A percentile compares a stretch with the other conserved stretches of the same genome.
phyloP scores from a whole-genome alignment of 2,113 vertebrate species.

The Electrona antarctica region DNA sequence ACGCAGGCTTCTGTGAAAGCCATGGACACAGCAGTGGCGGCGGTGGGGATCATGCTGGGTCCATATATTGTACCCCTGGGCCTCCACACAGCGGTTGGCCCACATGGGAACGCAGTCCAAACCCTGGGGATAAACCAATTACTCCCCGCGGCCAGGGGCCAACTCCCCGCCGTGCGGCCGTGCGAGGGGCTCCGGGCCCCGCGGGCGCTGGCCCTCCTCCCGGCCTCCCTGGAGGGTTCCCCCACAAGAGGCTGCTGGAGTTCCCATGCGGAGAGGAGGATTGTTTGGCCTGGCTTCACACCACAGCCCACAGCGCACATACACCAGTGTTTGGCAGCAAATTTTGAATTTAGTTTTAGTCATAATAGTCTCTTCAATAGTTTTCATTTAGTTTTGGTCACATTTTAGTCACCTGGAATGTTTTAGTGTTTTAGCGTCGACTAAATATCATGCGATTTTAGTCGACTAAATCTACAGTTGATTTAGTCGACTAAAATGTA shows the following conservation, averaged over 20 bases:
- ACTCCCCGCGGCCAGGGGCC: constrained; percentile 64
- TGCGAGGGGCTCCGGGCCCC: constrained; percentile 40
- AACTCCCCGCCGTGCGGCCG: constrained; percentile 58
- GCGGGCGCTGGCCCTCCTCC: constrained; percentile 8
- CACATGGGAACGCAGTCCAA: constrained; percentile 79
- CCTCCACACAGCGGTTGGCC: constrained; percentile 78
- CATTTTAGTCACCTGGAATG: too few relatives aligned
- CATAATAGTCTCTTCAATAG: too few relatives aligned
- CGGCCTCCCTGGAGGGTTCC: constrained; percentile 48
- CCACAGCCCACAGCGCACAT: too few relatives aligned
- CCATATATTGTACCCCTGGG: constrained; percentile 75
- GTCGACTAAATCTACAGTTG: too few relatives aligned
- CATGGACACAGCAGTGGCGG: constrained; percentile 15
- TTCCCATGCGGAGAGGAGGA: constrained; percentile 63
- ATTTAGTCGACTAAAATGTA: too few relatives aligned
- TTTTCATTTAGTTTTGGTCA: too few relatives aligned
- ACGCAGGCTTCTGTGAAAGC: too few relatives aligned
- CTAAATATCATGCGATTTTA: too few relatives aligned
- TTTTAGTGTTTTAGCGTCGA: too few relatives aligned
- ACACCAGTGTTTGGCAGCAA: too few relatives aligned
- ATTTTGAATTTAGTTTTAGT: too few relatives aligned
- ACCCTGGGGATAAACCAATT: constrained; percentile 78
- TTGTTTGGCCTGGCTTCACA: background rate
- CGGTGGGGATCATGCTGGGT: constrained; percentile 75
- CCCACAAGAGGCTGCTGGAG: constrained; percentile 70